Percentiles rank a stretch among this genome's conserved stretches.
Evolutionary conservation across 1,140 invertebrate species (phyloP).

Genomic region (Neelides sp.): DNA sequence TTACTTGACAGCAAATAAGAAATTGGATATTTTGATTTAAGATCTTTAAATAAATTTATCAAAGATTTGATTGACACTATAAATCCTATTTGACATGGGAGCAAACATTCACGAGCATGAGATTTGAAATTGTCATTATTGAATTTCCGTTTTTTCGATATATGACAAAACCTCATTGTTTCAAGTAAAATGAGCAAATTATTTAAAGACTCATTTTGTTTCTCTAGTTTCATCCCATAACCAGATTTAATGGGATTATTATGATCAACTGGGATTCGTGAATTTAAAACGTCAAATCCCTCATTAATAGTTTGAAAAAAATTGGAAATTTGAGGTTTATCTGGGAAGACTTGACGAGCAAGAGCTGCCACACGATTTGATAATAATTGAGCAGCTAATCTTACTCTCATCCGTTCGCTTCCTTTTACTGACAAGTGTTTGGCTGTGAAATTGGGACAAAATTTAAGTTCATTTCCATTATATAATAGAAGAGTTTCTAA

Average conservation of each 20-base stretch:
- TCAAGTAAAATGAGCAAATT: no score
- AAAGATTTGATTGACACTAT: no score
- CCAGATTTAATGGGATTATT: background rate
- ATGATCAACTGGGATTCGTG: background rate
- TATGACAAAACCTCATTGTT: no score
- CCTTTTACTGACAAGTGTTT: background rate
- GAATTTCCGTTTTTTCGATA: no score
- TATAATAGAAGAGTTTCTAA: no score
- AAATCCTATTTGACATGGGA: no score
- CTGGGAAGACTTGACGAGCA: background rate
- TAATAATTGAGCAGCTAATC: background rate
- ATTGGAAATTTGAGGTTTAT: background rate
- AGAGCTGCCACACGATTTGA: background rate
- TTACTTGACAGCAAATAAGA: background rate
- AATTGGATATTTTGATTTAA: no score
- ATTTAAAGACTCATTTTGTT: background rate
- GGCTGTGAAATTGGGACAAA: constrained; percentile 1
- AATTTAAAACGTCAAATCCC: background rate
- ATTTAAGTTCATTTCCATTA: background rate
- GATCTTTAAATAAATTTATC: no score
- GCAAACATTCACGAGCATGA: no score
- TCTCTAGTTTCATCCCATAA: background rate
- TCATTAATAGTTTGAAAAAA: background rate
- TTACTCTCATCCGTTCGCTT: constrained; percentile 8
- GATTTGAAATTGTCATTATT: no score